A percentile compares a stretch with the other conserved stretches of the same genome.
These are phyloP conservation scores for Strix aluco DNA, from an alignment of 2,113 vertebrate species.

Conservation along the genomic window DNA sequence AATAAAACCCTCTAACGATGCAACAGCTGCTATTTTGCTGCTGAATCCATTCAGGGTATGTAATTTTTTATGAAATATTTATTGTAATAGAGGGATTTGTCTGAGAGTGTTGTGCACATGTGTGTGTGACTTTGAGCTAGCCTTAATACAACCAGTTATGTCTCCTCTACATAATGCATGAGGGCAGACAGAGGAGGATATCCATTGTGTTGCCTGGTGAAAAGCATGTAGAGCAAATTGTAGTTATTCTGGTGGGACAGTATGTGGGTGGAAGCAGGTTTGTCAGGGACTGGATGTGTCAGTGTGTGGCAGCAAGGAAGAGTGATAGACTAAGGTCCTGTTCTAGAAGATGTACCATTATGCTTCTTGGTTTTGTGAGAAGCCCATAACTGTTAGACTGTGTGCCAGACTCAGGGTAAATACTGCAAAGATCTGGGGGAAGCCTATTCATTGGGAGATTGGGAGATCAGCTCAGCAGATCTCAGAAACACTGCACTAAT, in stretches of 20 bases:
- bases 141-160: conserved; percentile 54
- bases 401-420: background rate
- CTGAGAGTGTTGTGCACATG: background rate
- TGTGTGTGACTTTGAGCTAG: conserved; percentile 32
- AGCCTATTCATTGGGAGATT: background rate
- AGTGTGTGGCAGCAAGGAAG: background rate
- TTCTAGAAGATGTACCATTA: background rate
- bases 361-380: background rate
- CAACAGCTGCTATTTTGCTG: conserved; percentile 75
- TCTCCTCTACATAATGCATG: conserved; percentile 45
- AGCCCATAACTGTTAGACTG: background rate
- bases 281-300: background rate
- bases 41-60: conserved; percentile 65
- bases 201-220: background rate
- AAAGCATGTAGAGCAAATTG: background rate
- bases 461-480: background rate
- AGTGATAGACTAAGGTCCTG: background rate
- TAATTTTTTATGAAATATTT: conserved; percentile 75
- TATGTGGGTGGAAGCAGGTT: background rate
- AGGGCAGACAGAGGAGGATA: conserved; percentile 3
- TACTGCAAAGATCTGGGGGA: background rate
- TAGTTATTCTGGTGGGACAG: background rate
- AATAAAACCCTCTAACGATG: conserved; percentile 40
- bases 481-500: background rate
- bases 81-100: conserved; percentile 52